A percentile compares a stretch with the other conserved stretches of the same genome.
Evolutionary conservation across 2,888 invertebrate species (phyloP).

Genomic region (Dascillus cervinus): DNA sequence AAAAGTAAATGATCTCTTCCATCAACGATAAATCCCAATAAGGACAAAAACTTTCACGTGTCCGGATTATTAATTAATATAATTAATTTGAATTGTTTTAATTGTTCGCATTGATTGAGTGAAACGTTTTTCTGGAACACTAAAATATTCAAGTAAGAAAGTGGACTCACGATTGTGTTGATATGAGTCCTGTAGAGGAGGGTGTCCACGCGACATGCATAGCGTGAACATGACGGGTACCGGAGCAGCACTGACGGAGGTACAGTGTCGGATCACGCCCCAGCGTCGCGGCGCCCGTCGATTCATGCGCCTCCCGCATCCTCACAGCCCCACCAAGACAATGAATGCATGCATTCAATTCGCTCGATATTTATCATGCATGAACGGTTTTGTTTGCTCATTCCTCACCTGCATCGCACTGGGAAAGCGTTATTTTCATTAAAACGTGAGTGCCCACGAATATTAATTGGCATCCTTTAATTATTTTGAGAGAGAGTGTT

Average conservation of each 20-base stretch:
- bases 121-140: too few relatives aligned
- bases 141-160: too few relatives aligned
- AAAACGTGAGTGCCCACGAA: background rate
- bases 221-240: conserved; percentile 34
- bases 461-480: background rate
- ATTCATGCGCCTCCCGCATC: conserved; percentile 13
- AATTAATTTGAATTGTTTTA: too few relatives aligned
- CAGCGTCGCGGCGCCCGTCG: conserved; percentile 15
- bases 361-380: background rate
- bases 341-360: background rate
- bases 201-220: conserved; percentile 36
- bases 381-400: background rate
- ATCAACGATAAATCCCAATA: too few relatives aligned
- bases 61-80: too few relatives aligned
- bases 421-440: background rate
- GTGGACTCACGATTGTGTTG: conserved; percentile 23
- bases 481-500: background rate
- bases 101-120: too few relatives aligned
- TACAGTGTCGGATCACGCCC: conserved; percentile 14
- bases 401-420: background rate
- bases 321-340: conserved; percentile 2
- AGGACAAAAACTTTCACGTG: too few relatives aligned
- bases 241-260: conserved; percentile 18
- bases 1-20: too few relatives aligned
- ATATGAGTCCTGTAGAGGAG: conserved; percentile 27